Conservation (phyloP, 1,140 invertebrate genomes). For the Diprion similis region DNA sequence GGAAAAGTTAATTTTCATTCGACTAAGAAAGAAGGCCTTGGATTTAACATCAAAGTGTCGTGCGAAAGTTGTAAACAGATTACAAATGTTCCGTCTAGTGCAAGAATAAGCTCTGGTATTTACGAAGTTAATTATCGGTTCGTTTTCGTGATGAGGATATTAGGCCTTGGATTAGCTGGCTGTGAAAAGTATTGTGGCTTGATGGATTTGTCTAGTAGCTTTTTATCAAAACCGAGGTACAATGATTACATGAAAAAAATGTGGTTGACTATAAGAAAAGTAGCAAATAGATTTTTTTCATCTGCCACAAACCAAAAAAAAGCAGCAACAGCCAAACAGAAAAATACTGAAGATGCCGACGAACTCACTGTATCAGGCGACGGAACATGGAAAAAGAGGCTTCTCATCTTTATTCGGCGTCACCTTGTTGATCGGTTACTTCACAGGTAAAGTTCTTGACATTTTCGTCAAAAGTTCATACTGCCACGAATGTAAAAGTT, state of each 20-base stretch:
- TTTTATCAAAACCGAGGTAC: conserved; percentile 21
- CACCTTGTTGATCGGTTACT: conserved; percentile 27
- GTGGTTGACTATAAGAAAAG: background rate
- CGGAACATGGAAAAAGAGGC: too few species aligned
- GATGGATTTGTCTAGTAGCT: conserved; percentile 22
- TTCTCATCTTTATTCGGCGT: conserved; percentile 31
- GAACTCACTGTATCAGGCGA: too few species aligned
- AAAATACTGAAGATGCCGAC: conserved; percentile 30
- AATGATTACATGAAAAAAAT: conserved; percentile 13
- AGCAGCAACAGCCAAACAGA: too few species aligned
- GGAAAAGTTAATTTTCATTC: conserved; percentile 21
- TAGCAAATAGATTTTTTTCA: conserved; percentile 8
- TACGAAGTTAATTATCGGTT: too few species aligned
- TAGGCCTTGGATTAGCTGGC: conserved; percentile 25
- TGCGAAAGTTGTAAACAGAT: conserved; percentile 23
- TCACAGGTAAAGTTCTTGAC: conserved; percentile 33
- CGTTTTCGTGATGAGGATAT: conserved; percentile 23
- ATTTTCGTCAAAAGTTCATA: conserved; percentile 22
- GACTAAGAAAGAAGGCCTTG: conserved; percentile 16
- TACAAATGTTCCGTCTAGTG: conserved; percentile 20
- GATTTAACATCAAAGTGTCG: conserved; percentile 15
- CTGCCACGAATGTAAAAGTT: conserved; percentile 19
- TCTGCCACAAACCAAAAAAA: too few species aligned
- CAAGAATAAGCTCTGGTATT: conserved; percentile 23
- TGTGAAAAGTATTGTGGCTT: conserved; percentile 24